Conservation (phyloP, 2,113 vertebrate genomes). For the Plotosus lineatus region DNA sequence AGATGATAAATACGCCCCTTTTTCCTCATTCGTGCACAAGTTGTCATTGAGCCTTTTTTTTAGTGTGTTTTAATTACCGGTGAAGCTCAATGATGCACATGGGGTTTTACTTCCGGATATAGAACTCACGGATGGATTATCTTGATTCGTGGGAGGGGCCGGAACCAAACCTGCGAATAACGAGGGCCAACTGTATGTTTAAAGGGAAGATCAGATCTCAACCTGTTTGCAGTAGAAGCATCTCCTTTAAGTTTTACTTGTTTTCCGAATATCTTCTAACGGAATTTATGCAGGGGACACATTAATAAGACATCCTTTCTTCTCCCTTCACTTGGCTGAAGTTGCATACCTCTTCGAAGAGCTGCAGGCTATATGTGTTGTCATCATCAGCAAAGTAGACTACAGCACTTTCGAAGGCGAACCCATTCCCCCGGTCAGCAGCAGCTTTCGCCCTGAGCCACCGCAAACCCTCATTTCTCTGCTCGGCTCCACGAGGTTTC, state of each 20-base stretch:
- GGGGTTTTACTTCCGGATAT: too few species aligned
- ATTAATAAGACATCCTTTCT: neutral
- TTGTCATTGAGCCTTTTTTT: too few species aligned
- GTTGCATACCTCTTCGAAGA: conserved; percentile 77
- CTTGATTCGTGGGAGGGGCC: too few species aligned
- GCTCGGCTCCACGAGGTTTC: conserved; percentile 80
- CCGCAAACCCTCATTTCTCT: conserved; percentile 77
- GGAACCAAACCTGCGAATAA: too few species aligned
- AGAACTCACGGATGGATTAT: too few species aligned
- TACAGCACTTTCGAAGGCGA: conserved; percentile 68
- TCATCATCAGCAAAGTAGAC: conserved; percentile 84
- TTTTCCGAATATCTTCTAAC: neutral
- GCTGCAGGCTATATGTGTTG: conserved; percentile 79
- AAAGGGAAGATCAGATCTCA: neutral
- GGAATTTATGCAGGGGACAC: neutral
- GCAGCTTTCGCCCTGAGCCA: conserved; percentile 73
- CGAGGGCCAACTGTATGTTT: too few species aligned
- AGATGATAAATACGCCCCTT: too few species aligned
- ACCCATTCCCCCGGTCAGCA: conserved; percentile 58
- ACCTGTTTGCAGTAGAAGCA: neutral
- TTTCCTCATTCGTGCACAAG: too few species aligned
- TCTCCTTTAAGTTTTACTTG: neutral
- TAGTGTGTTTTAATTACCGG: too few species aligned
- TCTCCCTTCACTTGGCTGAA: neutral
- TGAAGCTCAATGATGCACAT: too few species aligned